These are phyloP conservation scores for Brachyrhaphis roseni DNA, from an alignment of 2,797 vertebrate species.

Conservation along the genomic window DNA sequence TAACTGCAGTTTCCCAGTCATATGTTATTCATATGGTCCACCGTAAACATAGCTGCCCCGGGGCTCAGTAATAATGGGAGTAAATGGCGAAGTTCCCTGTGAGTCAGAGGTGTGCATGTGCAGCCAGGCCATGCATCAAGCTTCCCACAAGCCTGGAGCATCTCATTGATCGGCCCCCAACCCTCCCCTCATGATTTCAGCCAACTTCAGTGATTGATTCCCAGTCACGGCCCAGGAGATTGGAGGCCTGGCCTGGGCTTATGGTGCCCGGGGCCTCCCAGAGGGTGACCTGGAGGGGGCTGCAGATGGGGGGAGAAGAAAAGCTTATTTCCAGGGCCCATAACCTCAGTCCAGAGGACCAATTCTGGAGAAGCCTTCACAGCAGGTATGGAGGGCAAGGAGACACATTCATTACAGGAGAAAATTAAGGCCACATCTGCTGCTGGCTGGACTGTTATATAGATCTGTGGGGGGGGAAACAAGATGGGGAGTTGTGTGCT, in stretches of 20 bases:
- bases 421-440: conserved; percentile 72
- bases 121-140: conserved; percentile 75
- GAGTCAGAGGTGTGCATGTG: conserved; percentile 66
- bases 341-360: conserved; percentile 53
- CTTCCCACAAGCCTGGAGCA: conserved; percentile 69
- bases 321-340: conserved; percentile 53
- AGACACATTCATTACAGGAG: conserved; percentile 69
- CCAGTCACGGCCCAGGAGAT: conserved; percentile 76
- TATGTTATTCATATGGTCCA: conserved; percentile 60
- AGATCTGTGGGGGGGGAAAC: conserved; percentile 15
- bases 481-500: conserved; percentile 9
- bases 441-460: conserved; percentile 31
- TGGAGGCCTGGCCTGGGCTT: conserved; percentile 66
- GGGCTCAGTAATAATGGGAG: conserved; percentile 62
- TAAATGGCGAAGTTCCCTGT: conserved; percentile 58
- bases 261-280: conserved; percentile 65
- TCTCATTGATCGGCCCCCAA: conserved; percentile 67
- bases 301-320: conserved; percentile 11
- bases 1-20: conserved; percentile 45
- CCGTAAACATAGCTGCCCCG: conserved; percentile 59
- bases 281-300: conserved; percentile 68
- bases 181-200: conserved; percentile 58
- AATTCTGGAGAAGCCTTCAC: conserved; percentile 65
- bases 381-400: conserved; percentile 48
- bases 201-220: conserved; percentile 78